Evolutionary conservation across 2,888 invertebrate species (phyloP), one percentile per base, ranked within the genome.

Genomic region (Apodemia duryi): DNA sequence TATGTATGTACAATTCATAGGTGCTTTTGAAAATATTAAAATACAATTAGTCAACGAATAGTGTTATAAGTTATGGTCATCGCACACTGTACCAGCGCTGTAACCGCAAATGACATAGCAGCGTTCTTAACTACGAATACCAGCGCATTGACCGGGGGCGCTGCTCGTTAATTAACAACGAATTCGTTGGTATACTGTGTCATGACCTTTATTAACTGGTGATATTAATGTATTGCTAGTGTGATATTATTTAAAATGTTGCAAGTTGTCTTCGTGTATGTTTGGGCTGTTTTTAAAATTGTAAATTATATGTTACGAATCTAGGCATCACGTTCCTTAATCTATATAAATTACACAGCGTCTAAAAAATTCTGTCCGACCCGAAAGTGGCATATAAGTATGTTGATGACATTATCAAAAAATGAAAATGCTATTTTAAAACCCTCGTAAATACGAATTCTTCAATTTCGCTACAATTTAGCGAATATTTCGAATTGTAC

Each of bases 11-110:
- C 13, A 57, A 29, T 57, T 29, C 11, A 57, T 57, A 57, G 54
- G 54, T 57, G 54, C 54, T 57, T 52, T 57, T 57, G 54, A 57
- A 57, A 32, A 32, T 57, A 11, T 57, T 57, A 2, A 32, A 57
- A 32, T 57, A 11, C 10, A 54, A 54, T 57, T 29, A 32, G 32
- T 57, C 54, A 29, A 57, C 54, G 54, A 57, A 32, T 57, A 57
- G 54, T 57, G 2, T 11, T 29, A 32, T 57, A 57, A 57, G 29
- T 57, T 11, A 52, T 57, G 46, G 6, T 46, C 13, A 46, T 46
- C 13, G 4, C 13, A 46, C 46, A 46, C 3, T 46, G 4, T 46
- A 46, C 46, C 46, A 46, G 13, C 13, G 13, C 46, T 13, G 46
- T 46, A 13, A 11, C 43, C 10, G 43, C 5, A 10, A 41, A 41